Base-by-base conservation (phyloP, 2,113 vertebrate genomes). In the Leptosomus discolor region DNA sequence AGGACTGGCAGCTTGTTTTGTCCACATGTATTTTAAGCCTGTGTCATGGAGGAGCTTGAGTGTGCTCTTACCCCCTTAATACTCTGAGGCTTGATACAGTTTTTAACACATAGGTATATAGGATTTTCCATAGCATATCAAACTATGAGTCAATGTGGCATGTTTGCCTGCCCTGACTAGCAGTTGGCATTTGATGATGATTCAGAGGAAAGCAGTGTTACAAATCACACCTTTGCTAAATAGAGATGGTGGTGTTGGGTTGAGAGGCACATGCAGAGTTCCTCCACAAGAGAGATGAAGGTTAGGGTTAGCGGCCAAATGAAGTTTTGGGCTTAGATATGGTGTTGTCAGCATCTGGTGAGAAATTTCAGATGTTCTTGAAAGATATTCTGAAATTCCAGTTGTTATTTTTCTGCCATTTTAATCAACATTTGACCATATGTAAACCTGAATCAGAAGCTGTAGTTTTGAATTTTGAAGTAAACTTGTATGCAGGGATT, bases 41-140 rank as follows among this genome's bases (percentile, higher is more conserved):
- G 23, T 68, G 57, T 21, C 10, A 0, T 34, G 22, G 45, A 36
- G 50, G 29, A 70, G 13, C 67, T 80, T 0, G 0, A 70, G 51
- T 1, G 0, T 34, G 34, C 22, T 58, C 56, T n/a, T 86, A 8
- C 10, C 17, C 36, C 24, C 6, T 29, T 16, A 27, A 30, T 53
- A 13, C 29, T 50, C 60, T 24, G 58, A 74, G 32, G 16, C 16
- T 60, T 58, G 15, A 4, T 54, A 8, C 1, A 1, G 21, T 29
- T 81, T 88, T 76, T 39, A 57, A 85, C 12, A 63, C n/a, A 24
- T 2, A 41, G 27, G 8, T 56, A 9, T 32, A 7, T 16, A 89
- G 83, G 60, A 45, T 89, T 93, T 93, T 61, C 51, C 1, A 0
- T 74, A 39, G 12, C 5, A 15, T 20, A 23, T 4, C 27, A 68